Percentiles rank a stretch among this genome's conserved stretches.
These are phyloP conservation scores for Cataglyphis livida DNA, from an alignment of 2,888 invertebrate genomes.

Conservation along the genomic window DNA sequence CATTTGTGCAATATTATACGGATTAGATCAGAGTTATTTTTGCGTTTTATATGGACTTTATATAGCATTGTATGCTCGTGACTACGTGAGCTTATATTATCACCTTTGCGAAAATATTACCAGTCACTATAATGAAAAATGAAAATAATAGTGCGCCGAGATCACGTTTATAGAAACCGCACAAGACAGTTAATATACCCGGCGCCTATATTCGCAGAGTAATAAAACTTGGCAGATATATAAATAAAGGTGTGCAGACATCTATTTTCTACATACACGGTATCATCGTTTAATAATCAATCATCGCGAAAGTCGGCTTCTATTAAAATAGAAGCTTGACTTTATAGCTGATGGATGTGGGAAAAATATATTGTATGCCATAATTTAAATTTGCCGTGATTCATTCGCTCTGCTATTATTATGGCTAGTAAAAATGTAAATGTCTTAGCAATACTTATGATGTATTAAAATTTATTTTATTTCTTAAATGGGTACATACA, in stretches of 20 bases:
- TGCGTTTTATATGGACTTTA: conserved; percentile 4
- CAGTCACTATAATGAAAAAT: conserved; percentile 40
- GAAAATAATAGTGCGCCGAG: conserved; percentile 39
- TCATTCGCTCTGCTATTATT: not conserved
- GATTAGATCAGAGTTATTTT: not conserved
- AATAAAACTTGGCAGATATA: conserved; percentile 35
- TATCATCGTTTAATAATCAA: conserved; percentile 50
- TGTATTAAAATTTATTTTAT: not conserved
- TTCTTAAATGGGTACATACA: not conserved
- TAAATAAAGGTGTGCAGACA: conserved; percentile 21
- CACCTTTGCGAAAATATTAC: conserved; percentile 14
- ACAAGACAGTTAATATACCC: conserved; percentile 28
- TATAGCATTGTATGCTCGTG: conserved; percentile 4
- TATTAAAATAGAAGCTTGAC: conserved; percentile 44
- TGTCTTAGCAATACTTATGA: not conserved
- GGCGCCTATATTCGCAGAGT: conserved; percentile 20
- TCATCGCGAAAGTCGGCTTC: conserved; percentile 39
- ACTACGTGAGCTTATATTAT: conserved; percentile 22
- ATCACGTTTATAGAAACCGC: conserved; percentile 24
- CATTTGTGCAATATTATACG: not conserved
- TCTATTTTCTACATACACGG: conserved; percentile 42
- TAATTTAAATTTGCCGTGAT: conserved; percentile 41
- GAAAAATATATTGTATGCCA: conserved; percentile 25
- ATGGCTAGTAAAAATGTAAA: not conserved
- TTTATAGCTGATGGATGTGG: conserved; percentile 45